Conservation (phyloP, 2,797 vertebrate genomes). For the Pseudochaenichthys georgianus region DNA sequence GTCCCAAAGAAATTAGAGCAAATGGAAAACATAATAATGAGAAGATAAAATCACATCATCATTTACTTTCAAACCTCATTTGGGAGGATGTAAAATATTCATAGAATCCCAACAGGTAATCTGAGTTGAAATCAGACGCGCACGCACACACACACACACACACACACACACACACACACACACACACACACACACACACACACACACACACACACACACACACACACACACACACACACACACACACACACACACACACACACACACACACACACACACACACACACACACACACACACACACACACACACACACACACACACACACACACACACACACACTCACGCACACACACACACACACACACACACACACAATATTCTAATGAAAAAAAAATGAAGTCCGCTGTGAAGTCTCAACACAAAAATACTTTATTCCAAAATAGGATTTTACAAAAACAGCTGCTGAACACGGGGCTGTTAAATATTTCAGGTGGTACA, state of each 20-base stretch:
- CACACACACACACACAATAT: not conserved
- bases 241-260: too few species aligned
- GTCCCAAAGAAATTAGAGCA: constrained; percentile 7
- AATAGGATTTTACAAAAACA: constrained; percentile 30
- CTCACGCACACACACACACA: not conserved
- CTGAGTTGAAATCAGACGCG: constrained; percentile 23
- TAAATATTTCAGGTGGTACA: constrained; percentile 72
- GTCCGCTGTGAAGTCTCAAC: too few species aligned
- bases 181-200: constrained; percentile 10
- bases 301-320: not conserved
- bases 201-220: not conserved
- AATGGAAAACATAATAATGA: constrained; percentile 13
- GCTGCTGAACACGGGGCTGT: constrained; percentile 54
- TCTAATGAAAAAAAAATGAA: not conserved
- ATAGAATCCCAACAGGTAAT: constrained; percentile 46
- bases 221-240: not conserved
- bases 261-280: too few species aligned
- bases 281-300: not conserved
- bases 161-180: constrained; percentile 15
- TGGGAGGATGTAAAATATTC: constrained; percentile 55
- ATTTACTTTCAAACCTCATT: constrained; percentile 46
- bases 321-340: too few species aligned
- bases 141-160: constrained; percentile 10
- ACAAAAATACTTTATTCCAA: too few species aligned
- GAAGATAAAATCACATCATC: constrained; percentile 14